A percentile compares a stretch with the other conserved stretches of the same genome.
Conservation (phyloP, 2,797 vertebrate genomes). For the Labroides dimidiatus region DNA sequence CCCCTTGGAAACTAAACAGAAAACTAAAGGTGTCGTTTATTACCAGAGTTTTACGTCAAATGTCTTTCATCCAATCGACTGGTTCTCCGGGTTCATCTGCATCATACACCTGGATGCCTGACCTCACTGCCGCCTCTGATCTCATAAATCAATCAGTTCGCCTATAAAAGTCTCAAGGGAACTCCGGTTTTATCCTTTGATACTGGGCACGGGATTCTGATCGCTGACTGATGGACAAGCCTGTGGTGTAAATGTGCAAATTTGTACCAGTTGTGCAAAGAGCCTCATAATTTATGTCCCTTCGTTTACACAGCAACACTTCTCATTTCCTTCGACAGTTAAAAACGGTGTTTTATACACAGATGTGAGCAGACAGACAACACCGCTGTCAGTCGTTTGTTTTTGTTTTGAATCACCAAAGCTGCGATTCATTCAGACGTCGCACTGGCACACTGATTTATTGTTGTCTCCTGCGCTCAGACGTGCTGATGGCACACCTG, state of each 20-base stretch:
- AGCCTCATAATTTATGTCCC: too few species aligned
- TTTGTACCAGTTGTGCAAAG: too few species aligned
- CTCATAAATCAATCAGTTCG: constrained; percentile 70
- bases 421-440: background rate
- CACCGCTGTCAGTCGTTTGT: constrained; percentile 7
- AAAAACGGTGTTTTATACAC: constrained; percentile 26
- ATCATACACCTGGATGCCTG: constrained; percentile 62
- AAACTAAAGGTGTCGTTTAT: too few species aligned
- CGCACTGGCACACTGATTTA: constrained; percentile 11
- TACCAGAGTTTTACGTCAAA: constrained; percentile 41
- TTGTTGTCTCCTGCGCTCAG: constrained; percentile 53
- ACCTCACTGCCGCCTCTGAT: constrained; percentile 41
- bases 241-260: background rate
- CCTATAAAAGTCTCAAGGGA: constrained; percentile 60
- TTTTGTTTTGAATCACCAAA: constrained; percentile 26
- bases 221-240: constrained; percentile 40
- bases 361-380: constrained; percentile 4
- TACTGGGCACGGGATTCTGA: constrained; percentile 29
- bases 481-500: constrained; percentile 68
- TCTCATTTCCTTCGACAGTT: constrained; percentile 23
- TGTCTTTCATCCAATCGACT: constrained; percentile 12
- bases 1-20: constrained; percentile 27
- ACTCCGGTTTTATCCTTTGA: constrained; percentile 34
- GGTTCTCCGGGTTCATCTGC: constrained; percentile 38
- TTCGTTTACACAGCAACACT: constrained; percentile 3